Percentiles rank a stretch among this genome's conserved stretches.
Conservation (phyloP, 2,113 vertebrate genomes). For the Eulacestoma nigropectus region DNA sequence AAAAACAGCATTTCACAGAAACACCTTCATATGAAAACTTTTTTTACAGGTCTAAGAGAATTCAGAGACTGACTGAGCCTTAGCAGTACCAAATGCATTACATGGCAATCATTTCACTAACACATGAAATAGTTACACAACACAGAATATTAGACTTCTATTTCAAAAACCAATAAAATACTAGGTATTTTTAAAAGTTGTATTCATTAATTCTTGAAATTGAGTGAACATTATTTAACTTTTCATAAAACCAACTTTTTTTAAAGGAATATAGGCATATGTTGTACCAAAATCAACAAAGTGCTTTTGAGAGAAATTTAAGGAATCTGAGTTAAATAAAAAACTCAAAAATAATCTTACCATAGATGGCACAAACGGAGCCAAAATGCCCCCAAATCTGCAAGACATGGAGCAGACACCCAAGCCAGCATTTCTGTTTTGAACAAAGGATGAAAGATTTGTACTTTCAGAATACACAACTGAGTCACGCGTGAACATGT, state of each 20-base stretch:
- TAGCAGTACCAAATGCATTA: background rate
- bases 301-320: background rate
- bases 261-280: background rate
- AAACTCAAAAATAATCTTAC: conserved; percentile 56
- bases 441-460: background rate
- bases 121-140: background rate
- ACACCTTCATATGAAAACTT: background rate
- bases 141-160: background rate
- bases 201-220: background rate
- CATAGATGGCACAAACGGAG: conserved; percentile 83
- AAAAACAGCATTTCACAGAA: background rate
- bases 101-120: background rate
- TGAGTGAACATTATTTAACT: background rate
- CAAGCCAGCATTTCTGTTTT: conserved; percentile 84
- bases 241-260: background rate
- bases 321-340: background rate
- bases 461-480: background rate
- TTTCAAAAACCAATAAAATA: background rate
- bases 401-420: conserved; percentile 88
- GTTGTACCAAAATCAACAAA: background rate
- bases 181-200: background rate
- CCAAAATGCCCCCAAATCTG: conserved; percentile 84
- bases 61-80: background rate
- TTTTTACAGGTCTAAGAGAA: background rate
- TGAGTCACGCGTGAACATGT: background rate